phyloP scores from a whole-genome alignment of 1,140 invertebrate genomes.

The Fopius arisanus region DNA sequence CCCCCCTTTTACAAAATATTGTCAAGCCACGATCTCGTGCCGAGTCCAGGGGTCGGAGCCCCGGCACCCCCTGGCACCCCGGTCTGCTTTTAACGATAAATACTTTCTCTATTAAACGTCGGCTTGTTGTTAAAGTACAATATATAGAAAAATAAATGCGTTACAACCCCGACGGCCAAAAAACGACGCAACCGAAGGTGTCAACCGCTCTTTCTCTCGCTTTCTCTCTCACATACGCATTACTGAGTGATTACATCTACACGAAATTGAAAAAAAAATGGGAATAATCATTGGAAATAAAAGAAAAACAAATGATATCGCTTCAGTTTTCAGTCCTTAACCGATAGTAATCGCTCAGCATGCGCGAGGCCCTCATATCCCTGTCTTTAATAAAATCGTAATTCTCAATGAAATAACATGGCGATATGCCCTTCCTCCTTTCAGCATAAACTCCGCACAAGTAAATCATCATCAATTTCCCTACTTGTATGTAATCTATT shows the following conservation, averaged over 20 bases:
- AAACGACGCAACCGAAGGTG: constrained; percentile 22
- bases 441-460: constrained; percentile 10
- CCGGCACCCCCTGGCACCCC: background rate
- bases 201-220: constrained; percentile 13
- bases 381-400: background rate
- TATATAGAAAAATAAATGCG: constrained; percentile 34
- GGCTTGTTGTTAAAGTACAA: constrained; percentile 4
- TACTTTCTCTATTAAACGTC: background rate
- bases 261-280: background rate
- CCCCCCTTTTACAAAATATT: constrained; percentile 15
- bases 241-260: background rate
- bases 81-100: background rate
- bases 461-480: constrained; percentile 17
- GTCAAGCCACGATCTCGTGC: constrained; percentile 17
- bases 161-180: constrained; percentile 19
- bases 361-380: background rate
- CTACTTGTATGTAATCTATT: constrained; percentile 56
- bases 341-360: background rate
- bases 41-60: background rate
- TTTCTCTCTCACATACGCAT: constrained; percentile 1
- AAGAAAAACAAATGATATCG: background rate
- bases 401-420: background rate
- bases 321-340: background rate
- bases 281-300: background rate
- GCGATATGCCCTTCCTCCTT: background rate